A percentile compares a stretch with the other conserved stretches of the same genome.
Conservation (phyloP, 2,888 invertebrate species). For the Acanthosepion pharaonis region DNA sequence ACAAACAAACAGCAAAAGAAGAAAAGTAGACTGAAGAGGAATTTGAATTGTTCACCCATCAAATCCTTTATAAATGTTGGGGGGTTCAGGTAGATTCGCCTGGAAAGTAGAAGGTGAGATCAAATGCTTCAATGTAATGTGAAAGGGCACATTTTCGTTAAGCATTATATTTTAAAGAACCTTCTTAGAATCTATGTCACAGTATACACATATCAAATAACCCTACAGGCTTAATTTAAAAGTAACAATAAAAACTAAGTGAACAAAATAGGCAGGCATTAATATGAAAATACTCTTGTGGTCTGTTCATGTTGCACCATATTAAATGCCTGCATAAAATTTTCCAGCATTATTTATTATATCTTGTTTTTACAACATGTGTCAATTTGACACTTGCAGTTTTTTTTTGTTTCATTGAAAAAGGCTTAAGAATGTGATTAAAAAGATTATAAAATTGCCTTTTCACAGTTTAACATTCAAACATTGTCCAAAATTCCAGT, state of each 20-base stretch:
- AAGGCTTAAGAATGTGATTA: not conserved
- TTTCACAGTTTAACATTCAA: not conserved
- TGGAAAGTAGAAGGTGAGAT: not conserved
- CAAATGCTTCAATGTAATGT: not conserved
- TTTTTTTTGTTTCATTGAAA: not conserved
- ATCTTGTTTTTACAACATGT: not conserved
- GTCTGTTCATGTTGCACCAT: too few species aligned
- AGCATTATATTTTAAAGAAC: too few species aligned
- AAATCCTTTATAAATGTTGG: not conserved
- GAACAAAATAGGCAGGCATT: too few species aligned
- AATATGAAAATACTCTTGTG: too few species aligned
- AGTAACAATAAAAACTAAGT: too few species aligned
- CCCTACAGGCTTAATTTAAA: too few species aligned
- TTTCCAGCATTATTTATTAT: not conserved
- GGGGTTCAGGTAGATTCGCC: not conserved
- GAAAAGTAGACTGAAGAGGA: not conserved
- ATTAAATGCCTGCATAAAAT: not conserved
- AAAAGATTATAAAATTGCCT: not conserved
- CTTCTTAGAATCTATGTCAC: too few species aligned
- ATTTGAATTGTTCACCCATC: not conserved
- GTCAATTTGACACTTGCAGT: not conserved
- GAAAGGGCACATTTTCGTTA: not conserved
- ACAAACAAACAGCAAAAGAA: not conserved
- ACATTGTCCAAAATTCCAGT: not conserved
- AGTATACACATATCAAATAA: too few species aligned